Conservation (phyloP, 1,140 invertebrate species). For the Trichoplusia ni region DNA sequence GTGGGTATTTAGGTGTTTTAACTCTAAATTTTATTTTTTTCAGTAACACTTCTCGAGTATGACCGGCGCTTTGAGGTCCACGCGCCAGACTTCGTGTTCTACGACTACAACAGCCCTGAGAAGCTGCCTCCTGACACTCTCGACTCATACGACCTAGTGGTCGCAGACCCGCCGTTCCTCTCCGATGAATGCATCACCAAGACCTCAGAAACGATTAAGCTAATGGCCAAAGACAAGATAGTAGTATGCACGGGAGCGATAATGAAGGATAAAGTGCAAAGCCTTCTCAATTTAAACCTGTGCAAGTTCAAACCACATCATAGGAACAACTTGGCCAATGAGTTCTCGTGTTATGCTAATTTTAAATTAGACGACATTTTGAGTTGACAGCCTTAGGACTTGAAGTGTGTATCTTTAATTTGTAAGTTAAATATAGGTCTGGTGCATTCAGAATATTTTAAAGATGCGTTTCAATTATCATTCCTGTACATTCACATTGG, state of each 20-base stretch:
- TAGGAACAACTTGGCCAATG: constrained; percentile 94
- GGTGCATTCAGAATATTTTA: too few species aligned
- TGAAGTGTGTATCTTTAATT: too few species aligned
- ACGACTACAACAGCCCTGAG: constrained; percentile 93
- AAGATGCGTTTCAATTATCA: too few species aligned
- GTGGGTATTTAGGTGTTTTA: not conserved
- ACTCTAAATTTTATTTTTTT: constrained; percentile 55
- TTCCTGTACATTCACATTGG: too few species aligned
- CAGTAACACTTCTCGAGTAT: constrained; percentile 91
- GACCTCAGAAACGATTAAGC: constrained; percentile 89
- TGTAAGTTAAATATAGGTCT: too few species aligned
- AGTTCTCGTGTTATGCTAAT: constrained; percentile 95
- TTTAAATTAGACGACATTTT: constrained; percentile 85
- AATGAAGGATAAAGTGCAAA: constrained; percentile 87
- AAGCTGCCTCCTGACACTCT: constrained; percentile 84
- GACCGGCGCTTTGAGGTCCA: constrained; percentile 91
- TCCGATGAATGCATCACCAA: constrained; percentile 96
- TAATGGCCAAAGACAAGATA: constrained; percentile 90
- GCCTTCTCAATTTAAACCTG: constrained; percentile 85
- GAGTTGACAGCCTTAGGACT: constrained; percentile 47
- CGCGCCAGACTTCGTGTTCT: constrained; percentile 91
- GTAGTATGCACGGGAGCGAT: constrained; percentile 94
- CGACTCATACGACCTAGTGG: constrained; percentile 90
- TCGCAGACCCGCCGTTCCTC: constrained; percentile 97
- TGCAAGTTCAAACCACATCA: constrained; percentile 91